phyloP scores from a whole-genome alignment of 2,888 invertebrate genomes.

The Leucophenga maculata region DNA sequence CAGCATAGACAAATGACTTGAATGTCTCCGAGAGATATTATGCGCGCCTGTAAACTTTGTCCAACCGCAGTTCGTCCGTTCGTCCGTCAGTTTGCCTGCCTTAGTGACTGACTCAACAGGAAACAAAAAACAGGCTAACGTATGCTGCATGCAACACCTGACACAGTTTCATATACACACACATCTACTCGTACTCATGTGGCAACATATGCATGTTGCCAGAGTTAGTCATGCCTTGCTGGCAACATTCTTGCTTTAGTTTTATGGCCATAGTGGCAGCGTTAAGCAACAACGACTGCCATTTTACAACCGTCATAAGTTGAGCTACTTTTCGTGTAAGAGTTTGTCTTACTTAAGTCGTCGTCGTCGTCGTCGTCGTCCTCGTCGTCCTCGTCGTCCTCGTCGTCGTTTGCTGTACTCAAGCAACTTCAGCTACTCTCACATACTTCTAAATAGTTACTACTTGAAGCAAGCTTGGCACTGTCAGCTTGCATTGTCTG shows the following conservation, averaged over 20 bases:
- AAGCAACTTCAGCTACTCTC: neutral
- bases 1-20: conserved; percentile 59
- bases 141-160: conserved; percentile 3
- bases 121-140: no score
- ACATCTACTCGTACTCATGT: conserved; percentile 4
- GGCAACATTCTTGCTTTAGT: neutral
- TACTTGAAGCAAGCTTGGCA: no score
- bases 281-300: conserved; percentile 22
- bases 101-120: neutral
- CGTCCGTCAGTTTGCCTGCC: conserved; percentile 26
- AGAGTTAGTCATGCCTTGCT: neutral
- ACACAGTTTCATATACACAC: neutral
- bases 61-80: conserved; percentile 8
- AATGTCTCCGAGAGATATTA: conserved; percentile 35
- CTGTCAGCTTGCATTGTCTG: no score
- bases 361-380: no score
- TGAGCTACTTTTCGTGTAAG: conserved; percentile 23
- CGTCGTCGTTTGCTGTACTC: neutral
- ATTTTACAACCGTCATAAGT: conserved; percentile 26
- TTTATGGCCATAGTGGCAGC: neutral
- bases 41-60: conserved; percentile 12
- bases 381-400: no score
- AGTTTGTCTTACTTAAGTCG: conserved; percentile 24
- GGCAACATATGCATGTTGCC: neutral
- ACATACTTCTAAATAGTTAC: neutral